Evolutionary conservation across 2,888 invertebrate species (phyloP).

Genomic region (Junonia oenone): DNA sequence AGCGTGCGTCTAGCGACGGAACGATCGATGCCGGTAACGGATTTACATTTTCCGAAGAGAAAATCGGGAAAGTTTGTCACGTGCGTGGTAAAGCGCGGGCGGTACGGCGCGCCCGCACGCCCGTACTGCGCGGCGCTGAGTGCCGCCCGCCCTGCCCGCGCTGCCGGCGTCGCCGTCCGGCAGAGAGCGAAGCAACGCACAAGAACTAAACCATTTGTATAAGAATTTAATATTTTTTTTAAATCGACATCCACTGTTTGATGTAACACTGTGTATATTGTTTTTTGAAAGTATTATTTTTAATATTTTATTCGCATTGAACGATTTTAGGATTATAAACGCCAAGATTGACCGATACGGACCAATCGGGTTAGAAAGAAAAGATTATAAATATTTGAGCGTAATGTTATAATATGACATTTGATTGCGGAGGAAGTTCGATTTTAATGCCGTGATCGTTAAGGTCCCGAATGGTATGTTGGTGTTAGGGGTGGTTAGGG

Average conservation of each 20-base stretch:
- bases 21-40: conserved; percentile 76
- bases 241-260: neutral
- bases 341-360: neutral
- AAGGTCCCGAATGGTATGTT: conserved; percentile 67
- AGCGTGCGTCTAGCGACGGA: conserved; percentile 60
- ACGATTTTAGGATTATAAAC: neutral
- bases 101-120: conserved; percentile 76
- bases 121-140: conserved; percentile 72
- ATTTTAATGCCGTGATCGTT: conserved; percentile 58
- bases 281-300: neutral
- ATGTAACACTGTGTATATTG: neutral
- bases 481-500: conserved; percentile 73
- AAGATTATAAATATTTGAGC: conserved; percentile 17
- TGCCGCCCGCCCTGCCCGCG: conserved; percentile 69
- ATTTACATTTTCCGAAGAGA: conserved; percentile 76
- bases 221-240: neutral
- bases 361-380: conserved; percentile 14
- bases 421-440: conserved; percentile 42
- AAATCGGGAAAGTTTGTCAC: conserved; percentile 78
- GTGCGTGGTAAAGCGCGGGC: conserved; percentile 58
- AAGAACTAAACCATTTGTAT: conserved; percentile 34
- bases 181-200: conserved; percentile 34
- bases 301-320: neutral
- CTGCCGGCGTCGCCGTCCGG: conserved; percentile 38
- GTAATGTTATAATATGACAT: conserved; percentile 13